A percentile compares a stretch with the other conserved stretches of the same genome.
These are phyloP conservation scores for Eublepharis macularius DNA, from an alignment of 2,113 vertebrate genomes.

Conservation along the genomic window DNA sequence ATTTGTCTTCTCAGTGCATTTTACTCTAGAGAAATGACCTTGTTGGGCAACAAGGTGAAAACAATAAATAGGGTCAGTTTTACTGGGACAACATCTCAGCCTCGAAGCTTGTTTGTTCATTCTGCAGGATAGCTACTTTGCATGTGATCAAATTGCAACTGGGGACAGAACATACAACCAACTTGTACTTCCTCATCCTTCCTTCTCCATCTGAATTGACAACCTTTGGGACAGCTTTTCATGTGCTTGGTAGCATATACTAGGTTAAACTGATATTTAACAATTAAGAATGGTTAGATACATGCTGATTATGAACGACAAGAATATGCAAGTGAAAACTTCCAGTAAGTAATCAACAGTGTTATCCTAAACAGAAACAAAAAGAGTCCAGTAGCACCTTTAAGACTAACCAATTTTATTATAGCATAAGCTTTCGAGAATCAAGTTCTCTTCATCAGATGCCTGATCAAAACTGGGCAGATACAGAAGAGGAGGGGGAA, in stretches of 20 bases:
- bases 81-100: neutral
- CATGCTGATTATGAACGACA: neutral
- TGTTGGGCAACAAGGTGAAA: neutral
- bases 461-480: too few relatives aligned
- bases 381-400: too few relatives aligned
- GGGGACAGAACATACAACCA: neutral
- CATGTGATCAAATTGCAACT: neutral
- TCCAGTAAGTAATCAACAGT: too few relatives aligned
- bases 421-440: too few relatives aligned
- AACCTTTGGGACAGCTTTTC: too few relatives aligned
- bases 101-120: neutral
- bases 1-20: slow-evolving; percentile 18
- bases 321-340: neutral
- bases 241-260: neutral
- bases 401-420: too few relatives aligned
- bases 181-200: neutral
- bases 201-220: too few relatives aligned
- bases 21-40: neutral
- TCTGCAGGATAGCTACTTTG: neutral
- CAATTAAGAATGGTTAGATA: neutral
- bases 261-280: neutral
- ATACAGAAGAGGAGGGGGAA: too few relatives aligned
- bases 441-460: too few relatives aligned
- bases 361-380: too few relatives aligned
- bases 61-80: neutral